Base-by-base conservation (phyloP, 2,113 vertebrate genomes). In the Myanophis thanlyinensis region DNA sequence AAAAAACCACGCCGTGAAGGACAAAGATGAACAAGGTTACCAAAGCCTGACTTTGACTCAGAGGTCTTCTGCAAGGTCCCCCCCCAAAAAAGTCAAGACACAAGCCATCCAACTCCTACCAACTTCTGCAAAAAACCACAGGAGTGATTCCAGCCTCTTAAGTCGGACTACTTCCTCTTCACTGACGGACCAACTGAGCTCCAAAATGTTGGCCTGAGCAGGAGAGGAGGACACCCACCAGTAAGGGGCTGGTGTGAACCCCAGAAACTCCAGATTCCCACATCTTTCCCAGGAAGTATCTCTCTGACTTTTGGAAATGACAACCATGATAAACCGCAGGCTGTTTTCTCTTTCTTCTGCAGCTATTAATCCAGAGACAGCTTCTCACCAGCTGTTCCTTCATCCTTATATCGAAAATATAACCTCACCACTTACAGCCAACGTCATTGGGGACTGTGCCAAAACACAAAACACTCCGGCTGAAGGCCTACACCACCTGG, bases 401-500 rank as follows among this genome's bases (percentile, higher is more conserved):
- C 40, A n/a, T 84, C 59, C 49, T 30, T 27, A 67, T n/a, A 56
- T n/a, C 30, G 73, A 52, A 91, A 62, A 80, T 53, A 89, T 23
- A 53, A 20, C 18, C 20, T 48, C 90, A 86, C 84, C 44, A 52
- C 25, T 23, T 23, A 23, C 9, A 62, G n/a, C 54, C 54, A 40
- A 47, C 44, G 54, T 91, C 54, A 88, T 0, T 80, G n/a, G 35
- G 67, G 67, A 80, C 67, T 0, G 2, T 80, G 35, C 15, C 48
- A 3, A 93, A 40, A 51, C 51, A 92, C 2, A 13, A 95, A n/a
- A n/a, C n/a, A 84, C 35, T 87, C 89, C 86, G 0, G 0, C 5
- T 0, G 0, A 93, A 80, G 56, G 62, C 88, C 25, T 90, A 62
- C 73, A 6, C 1, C 0, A 0, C 1, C 0, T 0, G 12, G 49